Evolutionary conservation across 2,797 vertebrate genomes (phyloP).

Genomic region (Siniperca undulata): DNA sequence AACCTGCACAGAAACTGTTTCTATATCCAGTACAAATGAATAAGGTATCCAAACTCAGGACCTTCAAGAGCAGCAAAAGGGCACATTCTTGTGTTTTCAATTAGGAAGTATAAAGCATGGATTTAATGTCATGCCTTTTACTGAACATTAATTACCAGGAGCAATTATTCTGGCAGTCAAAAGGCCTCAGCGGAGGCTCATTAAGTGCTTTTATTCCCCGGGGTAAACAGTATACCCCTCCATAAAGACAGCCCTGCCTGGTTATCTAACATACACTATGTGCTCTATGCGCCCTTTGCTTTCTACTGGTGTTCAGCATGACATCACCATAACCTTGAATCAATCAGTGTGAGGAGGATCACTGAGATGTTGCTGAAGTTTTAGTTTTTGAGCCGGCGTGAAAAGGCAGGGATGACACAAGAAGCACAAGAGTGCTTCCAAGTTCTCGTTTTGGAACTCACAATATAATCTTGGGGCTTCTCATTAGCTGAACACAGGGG

Average conservation of each 20-base stretch:
- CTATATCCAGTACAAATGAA: slow-evolving; percentile 6
- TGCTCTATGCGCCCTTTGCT: neutral
- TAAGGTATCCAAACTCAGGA: slow-evolving; percentile 15
- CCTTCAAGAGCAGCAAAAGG: slow-evolving; percentile 61
- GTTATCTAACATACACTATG: slow-evolving; percentile 7
- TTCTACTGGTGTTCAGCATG: neutral
- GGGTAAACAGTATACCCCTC: slow-evolving; percentile 51
- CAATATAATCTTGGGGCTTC: slow-evolving; percentile 8
- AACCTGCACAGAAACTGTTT: slow-evolving; percentile 8
- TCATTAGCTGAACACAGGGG: slow-evolving; percentile 28
- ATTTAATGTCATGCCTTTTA: slow-evolving; percentile 67
- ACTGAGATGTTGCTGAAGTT: slow-evolving; percentile 15
- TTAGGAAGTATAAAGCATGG: slow-evolving; percentile 70
- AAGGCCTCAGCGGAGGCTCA: slow-evolving; percentile 63
- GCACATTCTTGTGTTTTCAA: slow-evolving; percentile 80
- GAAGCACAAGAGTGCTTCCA: neutral
- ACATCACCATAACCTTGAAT: slow-evolving; percentile 28
- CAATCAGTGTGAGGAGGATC: slow-evolving; percentile 19
- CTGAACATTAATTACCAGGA: slow-evolving; percentile 77
- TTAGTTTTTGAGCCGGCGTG: neutral
- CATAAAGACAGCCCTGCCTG: slow-evolving; percentile 39
- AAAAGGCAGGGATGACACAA: slow-evolving; percentile 16
- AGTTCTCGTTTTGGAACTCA: slow-evolving; percentile 37
- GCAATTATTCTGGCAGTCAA: slow-evolving; percentile 75
- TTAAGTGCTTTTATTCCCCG: slow-evolving; percentile 73